Evolutionary conservation across 2,888 invertebrate genomes (phyloP).

Genomic region (Digitonthophagus gazella): DNA sequence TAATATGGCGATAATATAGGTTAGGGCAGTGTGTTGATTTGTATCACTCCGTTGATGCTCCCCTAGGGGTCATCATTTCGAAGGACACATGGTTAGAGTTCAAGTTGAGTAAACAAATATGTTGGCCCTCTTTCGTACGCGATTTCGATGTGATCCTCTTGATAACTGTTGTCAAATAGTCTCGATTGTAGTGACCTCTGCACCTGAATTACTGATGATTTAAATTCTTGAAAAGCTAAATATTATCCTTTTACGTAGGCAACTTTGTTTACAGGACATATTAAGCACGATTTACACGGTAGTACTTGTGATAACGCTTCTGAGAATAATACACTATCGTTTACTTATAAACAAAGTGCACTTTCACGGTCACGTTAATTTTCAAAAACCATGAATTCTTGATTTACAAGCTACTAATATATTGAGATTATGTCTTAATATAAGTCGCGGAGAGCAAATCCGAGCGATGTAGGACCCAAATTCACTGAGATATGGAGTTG

Average conservation of each 20-base stretch:
- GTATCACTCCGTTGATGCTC: slow-evolving; percentile 14
- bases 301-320: too few relatives aligned
- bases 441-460: too few relatives aligned
- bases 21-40: slow-evolving; percentile 21
- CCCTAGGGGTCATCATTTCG: slow-evolving; percentile 15
- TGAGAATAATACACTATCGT: too few relatives aligned
- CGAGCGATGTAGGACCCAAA: too few relatives aligned
- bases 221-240: neutral
- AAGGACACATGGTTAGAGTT: slow-evolving; percentile 18
- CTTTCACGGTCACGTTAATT: too few relatives aligned
- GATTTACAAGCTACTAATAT: too few relatives aligned
- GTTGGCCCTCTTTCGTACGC: slow-evolving; percentile 4
- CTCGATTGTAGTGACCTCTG: slow-evolving; percentile 3
- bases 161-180: slow-evolving; percentile 27
- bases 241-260: neutral
- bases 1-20: slow-evolving; percentile 28
- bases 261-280: too few relatives aligned
- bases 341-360: too few relatives aligned
- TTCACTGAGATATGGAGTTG: too few relatives aligned
- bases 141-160: slow-evolving; percentile 24
- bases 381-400: too few relatives aligned
- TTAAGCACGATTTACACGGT: too few relatives aligned
- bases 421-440: too few relatives aligned
- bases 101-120: slow-evolving; percentile 19
- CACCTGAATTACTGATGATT: neutral